Base-by-base conservation (phyloP, 2,113 vertebrate genomes). In the Monopterus albus region DNA sequence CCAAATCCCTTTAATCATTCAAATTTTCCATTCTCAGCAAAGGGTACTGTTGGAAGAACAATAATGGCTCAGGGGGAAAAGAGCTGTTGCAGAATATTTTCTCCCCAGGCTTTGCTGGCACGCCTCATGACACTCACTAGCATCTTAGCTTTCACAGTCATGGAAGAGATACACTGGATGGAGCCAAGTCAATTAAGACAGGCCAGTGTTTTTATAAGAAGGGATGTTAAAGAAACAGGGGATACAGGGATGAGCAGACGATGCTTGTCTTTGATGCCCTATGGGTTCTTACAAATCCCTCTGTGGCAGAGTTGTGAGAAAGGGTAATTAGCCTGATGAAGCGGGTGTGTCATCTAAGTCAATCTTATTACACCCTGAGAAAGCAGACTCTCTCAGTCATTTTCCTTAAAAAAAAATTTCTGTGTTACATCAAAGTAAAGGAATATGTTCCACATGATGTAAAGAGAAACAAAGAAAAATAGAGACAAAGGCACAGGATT, bases 1-100 rank as follows among this genome's bases (percentile, higher is more conserved):
- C 63, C 75, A 85, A 89, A 92, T 88, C 90, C 84, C 65, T 91
- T 91, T 89, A 90, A 88, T 91, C 89, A 90, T 81, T 82, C 76
- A 86, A 89, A 90, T 89, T 84, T 81, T 73, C 78, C 67, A 81
- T 82, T 86, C 64, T 72, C 64, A 57, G 76, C 53, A 80, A 79
- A 70, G 74, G 45, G 68, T 38, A 64, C 60, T 63, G 59, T 12
- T 63, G 63, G 57, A 76, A 67, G 74, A 86, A 87, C 83, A 87
- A 83, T 83, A 56, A 69, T 29, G 63, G 47, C 65, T 76, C 77
- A 31, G 42, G 72, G 72, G 77, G 84, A 36, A 73, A 67, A n/a
- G 61, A 83, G 61, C 57, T 75, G 87, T 74, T 53, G 26, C 28
- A n/a, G 71, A 67, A 72, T 73, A 75, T 81, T 81, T 78, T 25